Evolutionary conservation across 2,113 vertebrate genomes (phyloP).

Genomic region (Eretmochelys imbricata): DNA sequence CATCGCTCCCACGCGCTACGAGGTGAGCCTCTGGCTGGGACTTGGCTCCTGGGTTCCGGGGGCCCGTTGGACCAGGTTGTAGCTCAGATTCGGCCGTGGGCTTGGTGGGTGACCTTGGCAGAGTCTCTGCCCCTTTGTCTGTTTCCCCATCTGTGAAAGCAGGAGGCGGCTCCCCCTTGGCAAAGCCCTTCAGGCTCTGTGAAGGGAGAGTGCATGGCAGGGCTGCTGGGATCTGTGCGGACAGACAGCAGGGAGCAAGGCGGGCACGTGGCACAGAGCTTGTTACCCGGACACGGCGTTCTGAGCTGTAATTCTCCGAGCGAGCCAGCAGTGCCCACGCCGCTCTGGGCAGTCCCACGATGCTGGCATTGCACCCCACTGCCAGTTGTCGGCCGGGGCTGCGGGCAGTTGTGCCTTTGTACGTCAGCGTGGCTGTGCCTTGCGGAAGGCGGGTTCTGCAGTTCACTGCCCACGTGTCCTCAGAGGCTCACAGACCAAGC

Average conservation of each 20-base stretch:
- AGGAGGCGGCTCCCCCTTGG: no score
- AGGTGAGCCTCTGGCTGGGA: constrained; percentile 82
- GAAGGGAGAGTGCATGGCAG: not conserved
- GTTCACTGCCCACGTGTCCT: not conserved
- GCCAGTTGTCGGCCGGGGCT: no score
- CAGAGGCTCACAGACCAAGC: not conserved
- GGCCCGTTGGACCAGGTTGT: no score
- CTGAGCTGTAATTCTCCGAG: no score
- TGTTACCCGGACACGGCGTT: no score
- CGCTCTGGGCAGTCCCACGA: no score
- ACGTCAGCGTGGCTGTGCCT: not conserved
- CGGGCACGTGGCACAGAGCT: no score
- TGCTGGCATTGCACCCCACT: no score
- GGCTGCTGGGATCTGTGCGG: no score
- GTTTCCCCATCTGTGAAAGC: not conserved
- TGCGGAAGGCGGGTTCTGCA: not conserved
- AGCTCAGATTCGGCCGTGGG: not conserved
- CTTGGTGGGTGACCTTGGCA: not conserved
- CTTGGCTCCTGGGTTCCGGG: no score
- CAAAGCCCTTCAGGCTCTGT: not conserved
- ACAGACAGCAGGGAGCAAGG: no score
- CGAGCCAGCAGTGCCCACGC: no score
- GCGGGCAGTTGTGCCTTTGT: not conserved
- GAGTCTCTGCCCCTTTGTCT: not conserved
- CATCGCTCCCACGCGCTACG: constrained; percentile 89